Conservation (phyloP, 2,113 vertebrate genomes). For the Poeciliopsis prolifica region DNA sequence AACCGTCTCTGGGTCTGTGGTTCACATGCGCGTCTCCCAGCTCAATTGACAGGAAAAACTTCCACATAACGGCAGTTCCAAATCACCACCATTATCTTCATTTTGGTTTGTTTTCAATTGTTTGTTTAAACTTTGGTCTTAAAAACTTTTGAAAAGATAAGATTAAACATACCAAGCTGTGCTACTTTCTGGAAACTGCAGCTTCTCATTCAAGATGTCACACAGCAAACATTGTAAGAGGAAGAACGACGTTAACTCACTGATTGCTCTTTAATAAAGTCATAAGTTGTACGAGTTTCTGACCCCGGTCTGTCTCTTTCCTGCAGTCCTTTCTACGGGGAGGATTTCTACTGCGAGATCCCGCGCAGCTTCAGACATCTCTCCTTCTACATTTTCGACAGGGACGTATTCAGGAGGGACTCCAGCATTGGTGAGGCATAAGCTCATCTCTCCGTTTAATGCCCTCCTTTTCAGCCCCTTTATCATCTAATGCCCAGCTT, state of each 20-base stretch:
- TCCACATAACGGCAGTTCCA: neutral
- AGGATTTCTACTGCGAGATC: slow-evolving; percentile 99
- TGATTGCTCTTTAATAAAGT: neutral
- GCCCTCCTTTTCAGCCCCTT: neutral
- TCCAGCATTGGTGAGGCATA: slow-evolving; percentile 93
- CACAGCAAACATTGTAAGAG: no score
- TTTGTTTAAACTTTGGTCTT: no score
- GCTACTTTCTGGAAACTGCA: neutral
- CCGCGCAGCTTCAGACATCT: slow-evolving; percentile 96
- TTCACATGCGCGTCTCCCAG: neutral
- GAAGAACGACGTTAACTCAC: neutral
- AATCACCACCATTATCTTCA: neutral
- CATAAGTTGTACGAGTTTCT: neutral
- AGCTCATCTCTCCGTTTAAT: neutral
- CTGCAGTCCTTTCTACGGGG: slow-evolving; percentile 94
- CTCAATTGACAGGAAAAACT: neutral
- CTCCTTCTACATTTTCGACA: slow-evolving; percentile 98
- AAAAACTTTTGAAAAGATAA: no score
- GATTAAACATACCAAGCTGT: neutral
- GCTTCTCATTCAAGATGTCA: neutral
- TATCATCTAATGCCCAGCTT: neutral
- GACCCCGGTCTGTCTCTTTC: slow-evolving; percentile 8
- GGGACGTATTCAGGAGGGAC: slow-evolving; percentile 98
- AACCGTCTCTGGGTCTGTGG: neutral
- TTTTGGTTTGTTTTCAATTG: neutral